phyloP scores from a whole-genome alignment of 2,888 invertebrate genomes.

The Cabera pusaria region DNA sequence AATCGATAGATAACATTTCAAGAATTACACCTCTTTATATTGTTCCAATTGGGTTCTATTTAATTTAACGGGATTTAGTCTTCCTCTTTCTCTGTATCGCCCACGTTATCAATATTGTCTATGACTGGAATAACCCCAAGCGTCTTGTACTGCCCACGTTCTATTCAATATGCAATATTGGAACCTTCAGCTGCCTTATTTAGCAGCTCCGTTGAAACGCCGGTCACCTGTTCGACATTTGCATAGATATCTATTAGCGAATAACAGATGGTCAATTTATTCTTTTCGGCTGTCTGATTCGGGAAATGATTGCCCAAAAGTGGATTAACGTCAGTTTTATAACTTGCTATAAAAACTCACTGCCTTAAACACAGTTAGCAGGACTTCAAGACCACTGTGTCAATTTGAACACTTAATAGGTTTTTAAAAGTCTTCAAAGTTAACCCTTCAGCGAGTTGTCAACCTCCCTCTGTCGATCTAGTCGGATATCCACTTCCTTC shows the following conservation, averaged over 20 bases:
- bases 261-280: constrained; percentile 35
- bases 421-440: too few relatives aligned
- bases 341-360: too few relatives aligned
- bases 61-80: constrained; percentile 32
- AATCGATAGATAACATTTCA: too few relatives aligned
- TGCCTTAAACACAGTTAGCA: too few relatives aligned
- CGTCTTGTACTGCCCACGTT: constrained; percentile 51
- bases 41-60: constrained; percentile 37
- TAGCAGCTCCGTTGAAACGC: constrained; percentile 36
- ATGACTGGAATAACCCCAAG: constrained; percentile 29
- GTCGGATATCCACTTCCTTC: constrained; percentile 21
- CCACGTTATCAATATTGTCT: constrained; percentile 40
- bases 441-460: neutral
- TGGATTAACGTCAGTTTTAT: too few relatives aligned
- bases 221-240: constrained; percentile 35
- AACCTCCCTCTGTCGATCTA: neutral
- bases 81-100: constrained; percentile 34
- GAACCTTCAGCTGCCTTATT: constrained; percentile 55
- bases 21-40: too few relatives aligned
- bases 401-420: too few relatives aligned
- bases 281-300: constrained; percentile 48
- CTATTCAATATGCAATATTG: constrained; percentile 57
- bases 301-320: constrained; percentile 7
- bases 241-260: constrained; percentile 38
- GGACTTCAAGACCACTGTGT: too few relatives aligned